Evolutionary conservation across 2,113 vertebrate genomes (phyloP).

Genomic region (Peromyscus maniculatus): DNA sequence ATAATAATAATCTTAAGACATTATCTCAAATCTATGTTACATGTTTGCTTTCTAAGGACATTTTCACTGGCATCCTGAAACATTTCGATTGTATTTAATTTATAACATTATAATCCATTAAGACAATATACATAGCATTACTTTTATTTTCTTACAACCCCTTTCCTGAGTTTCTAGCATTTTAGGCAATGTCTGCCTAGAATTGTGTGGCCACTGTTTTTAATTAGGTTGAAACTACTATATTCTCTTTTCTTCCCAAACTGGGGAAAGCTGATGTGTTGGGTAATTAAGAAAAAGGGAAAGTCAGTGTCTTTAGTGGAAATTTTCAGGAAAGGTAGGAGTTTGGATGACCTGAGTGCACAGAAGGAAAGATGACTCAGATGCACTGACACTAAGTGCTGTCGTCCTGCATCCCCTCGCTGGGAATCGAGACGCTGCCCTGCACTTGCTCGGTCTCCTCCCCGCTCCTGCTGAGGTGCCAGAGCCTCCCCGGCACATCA

Average conservation of each 20-base stretch:
- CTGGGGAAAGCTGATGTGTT: slow-evolving; percentile 10
- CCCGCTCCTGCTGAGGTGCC: not conserved
- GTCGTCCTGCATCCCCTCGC: not conserved
- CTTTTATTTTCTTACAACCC: slow-evolving; percentile 30
- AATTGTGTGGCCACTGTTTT: not conserved
- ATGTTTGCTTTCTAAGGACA: slow-evolving; percentile 27
- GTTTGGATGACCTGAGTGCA: slow-evolving; percentile 14
- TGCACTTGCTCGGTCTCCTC: not conserved
- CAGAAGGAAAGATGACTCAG: not conserved
- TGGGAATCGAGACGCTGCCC: not conserved
- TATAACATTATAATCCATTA: slow-evolving; percentile 18
- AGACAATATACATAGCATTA: slow-evolving; percentile 25
- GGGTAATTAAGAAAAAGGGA: not conserved
- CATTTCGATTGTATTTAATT: slow-evolving; percentile 21
- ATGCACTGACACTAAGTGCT: not conserved
- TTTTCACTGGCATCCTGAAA: slow-evolving; percentile 21
- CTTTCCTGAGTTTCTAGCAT: slow-evolving; percentile 25
- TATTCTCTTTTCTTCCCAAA: slow-evolving; percentile 42
- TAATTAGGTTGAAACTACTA: slow-evolving; percentile 29
- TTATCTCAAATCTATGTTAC: slow-evolving; percentile 21
- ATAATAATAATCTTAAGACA: slow-evolving; percentile 20
- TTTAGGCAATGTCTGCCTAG: slow-evolving; percentile 46
- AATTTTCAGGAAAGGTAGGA: slow-evolving; percentile 57
- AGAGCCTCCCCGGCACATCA: not conserved
- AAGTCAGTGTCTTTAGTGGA: slow-evolving; percentile 33